Evolutionary conservation across 2,797 vertebrate genomes (phyloP), one percentile per base, ranked within the genome.

Genomic region (Thalassophryne amazonica): DNA sequence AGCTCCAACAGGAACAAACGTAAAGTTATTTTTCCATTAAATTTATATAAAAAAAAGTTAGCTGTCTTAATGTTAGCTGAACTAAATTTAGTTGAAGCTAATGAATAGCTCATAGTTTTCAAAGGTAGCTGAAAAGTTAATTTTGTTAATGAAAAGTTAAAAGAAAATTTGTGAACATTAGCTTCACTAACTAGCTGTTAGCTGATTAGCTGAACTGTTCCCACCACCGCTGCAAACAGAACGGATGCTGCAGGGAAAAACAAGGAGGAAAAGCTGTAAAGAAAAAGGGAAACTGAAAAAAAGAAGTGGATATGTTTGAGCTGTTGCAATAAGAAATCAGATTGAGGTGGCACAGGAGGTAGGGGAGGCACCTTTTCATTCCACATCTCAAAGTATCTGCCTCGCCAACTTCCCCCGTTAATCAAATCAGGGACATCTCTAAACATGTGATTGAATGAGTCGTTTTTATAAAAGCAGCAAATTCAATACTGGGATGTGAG

Each of bases 391-490:
- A n/a, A n/a, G n/a, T n/a, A n/a, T n/a, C n/a, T n/a, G n/a, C n/a
- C n/a, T n/a, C n/a, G n/a, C n/a, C 0, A 28, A 31, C 24, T 37
- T 58, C 45, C 15, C n/a, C 41, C 6, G 5, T 54, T 67, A 78
- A 88, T 81, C 42, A 60, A 62, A 83, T 85, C 74, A 73, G 63
- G 60, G 73, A 64, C 69, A 69, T 76, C 70, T 73, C 78, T 69
- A 78, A 85, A 80, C 71, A 70, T 76, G 71, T 81, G 69, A 87
- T 75, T 83, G 80, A 86, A 83, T 86, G 60, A 83, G 41, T 78
- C 51, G 25, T 78, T 86, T 86, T 84, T 80, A 79, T 67, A 58
- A 73, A 60, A 67, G 70, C 37, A 66, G 60, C 60, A 73, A 79
- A 81, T 80, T 78, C 71, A 84, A 84, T 82, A 71, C 34, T 32